Base-by-base conservation (phyloP, 2,888 invertebrate species). In the Anarsia innoxiella region DNA sequence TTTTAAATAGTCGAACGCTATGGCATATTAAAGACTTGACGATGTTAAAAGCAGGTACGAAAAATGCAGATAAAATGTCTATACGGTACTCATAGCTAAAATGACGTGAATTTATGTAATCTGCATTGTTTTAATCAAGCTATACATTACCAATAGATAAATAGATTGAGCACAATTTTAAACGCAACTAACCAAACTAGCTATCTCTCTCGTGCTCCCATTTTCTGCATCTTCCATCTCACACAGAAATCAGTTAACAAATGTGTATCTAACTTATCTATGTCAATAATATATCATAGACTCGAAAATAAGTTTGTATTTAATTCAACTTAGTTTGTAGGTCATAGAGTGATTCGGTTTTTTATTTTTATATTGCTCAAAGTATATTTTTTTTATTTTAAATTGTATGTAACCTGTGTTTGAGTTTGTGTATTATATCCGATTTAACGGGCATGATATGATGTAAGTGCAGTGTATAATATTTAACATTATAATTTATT, bases 401-500 rank as follows among this genome's bases (percentile, higher is more conserved):
- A 52, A 65, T 61, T 68, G 71, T n/a, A n/a, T n/a, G n/a, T 76
- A 74, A 68, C 70, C 64, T 80, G 77, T 77, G 74, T 66, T 71
- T 47, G 71, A 75, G 74, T 78, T 72, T 62, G 67, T 79, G 76
- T 82, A 74, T 77, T 74, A 63, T 75, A 61, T 73, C 71, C 61
- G 69, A 66, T 74, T 70, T 77, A 80, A 71, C 71, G 75, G 72
- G 67, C 75, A 74, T 71, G 58, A 66, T 68, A 69, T 62, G 65
- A 67, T 75, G 70, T 80, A 79, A 75, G 78, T 73, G 80, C 78
- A 77, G 79, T 82, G 77, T 78, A 76, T 79, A 66, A 78, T 80
- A 82, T 82, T 77, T 73, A 82, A 80, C 77, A 78, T 63, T 77
- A 83, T 80, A 80, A 84, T 84, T 84, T 84, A 84, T 84, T 84